phyloP scores from a whole-genome alignment of 2,888 invertebrate genomes.

The Xanthorhoe spadicearia region DNA sequence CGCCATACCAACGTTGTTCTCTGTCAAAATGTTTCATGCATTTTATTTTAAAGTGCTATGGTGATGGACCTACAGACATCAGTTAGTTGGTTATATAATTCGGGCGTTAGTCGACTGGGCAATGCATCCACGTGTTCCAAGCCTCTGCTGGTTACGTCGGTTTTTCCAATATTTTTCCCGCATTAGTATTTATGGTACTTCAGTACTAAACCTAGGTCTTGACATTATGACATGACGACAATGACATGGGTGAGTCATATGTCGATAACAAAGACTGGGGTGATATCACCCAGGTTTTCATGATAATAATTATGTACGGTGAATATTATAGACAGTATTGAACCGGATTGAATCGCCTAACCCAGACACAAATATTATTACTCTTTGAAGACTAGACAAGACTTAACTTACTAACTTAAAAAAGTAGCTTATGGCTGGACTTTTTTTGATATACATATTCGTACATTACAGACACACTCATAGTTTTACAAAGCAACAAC shows the following conservation, averaged over 20 bases:
- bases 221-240: neutral
- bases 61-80: too few species aligned
- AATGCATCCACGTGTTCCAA: neutral
- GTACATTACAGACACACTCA: too few species aligned
- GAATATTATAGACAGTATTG: conserved; percentile 1
- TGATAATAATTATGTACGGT: neutral
- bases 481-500: too few species aligned
- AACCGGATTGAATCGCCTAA: neutral
- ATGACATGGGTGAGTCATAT: conserved; percentile 3
- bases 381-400: neutral
- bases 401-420: too few species aligned
- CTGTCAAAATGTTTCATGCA: too few species aligned
- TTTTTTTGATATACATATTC: too few species aligned
- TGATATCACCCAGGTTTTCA: neutral
- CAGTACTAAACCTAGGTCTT: neutral
- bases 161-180: neutral
- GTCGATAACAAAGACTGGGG: conserved; percentile 3
- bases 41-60: too few species aligned
- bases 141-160: neutral
- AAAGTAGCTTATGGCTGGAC: too few species aligned
- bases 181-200: neutral
- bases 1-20: too few species aligned
- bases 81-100: too few species aligned
- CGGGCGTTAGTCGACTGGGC: too few species aligned
- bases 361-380: neutral